These are phyloP conservation scores for Colius striatus DNA, from an alignment of 2,113 vertebrate genomes.

Conservation along the genomic window DNA sequence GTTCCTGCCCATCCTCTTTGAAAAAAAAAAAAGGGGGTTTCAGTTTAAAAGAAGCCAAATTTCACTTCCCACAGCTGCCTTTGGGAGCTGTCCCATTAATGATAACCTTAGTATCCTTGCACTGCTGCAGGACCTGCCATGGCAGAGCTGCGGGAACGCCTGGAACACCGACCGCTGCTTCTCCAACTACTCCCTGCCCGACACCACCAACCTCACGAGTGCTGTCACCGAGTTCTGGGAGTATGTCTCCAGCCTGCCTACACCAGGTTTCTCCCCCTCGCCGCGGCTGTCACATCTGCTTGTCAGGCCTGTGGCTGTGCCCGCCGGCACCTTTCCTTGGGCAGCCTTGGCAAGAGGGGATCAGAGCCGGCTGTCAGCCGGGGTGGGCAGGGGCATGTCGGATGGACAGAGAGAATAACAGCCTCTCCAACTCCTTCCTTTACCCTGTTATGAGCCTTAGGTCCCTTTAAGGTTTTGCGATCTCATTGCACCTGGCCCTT, in stretches of 20 bases:
- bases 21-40: accelerated
- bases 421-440: not conserved
- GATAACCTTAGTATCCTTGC: not conserved
- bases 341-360: not conserved
- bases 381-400: not conserved
- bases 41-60: not conserved
- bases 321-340: not conserved
- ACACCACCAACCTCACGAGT: slow-evolving; percentile 89
- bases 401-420: not conserved
- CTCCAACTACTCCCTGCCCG: slow-evolving; percentile 87
- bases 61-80: accelerated
- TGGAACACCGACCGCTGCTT: slow-evolving; percentile 91
- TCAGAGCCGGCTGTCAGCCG: accelerated
- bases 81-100: not conserved
- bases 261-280: slow-evolving; percentile 20
- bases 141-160: slow-evolving; percentile 87
- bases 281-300: accelerated
- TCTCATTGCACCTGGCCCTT: not conserved
- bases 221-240: slow-evolving; percentile 93
- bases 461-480: not conserved
- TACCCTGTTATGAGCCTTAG: not conserved
- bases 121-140: slow-evolving; percentile 81
- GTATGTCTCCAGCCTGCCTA: slow-evolving; percentile 75
- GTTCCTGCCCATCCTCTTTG: not conserved
- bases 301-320: accelerated